Percentiles rank a stretch among this genome's conserved stretches.
phyloP scores from a whole-genome alignment of 2,113 vertebrate genomes.

The Gasterosteus nipponicus region DNA sequence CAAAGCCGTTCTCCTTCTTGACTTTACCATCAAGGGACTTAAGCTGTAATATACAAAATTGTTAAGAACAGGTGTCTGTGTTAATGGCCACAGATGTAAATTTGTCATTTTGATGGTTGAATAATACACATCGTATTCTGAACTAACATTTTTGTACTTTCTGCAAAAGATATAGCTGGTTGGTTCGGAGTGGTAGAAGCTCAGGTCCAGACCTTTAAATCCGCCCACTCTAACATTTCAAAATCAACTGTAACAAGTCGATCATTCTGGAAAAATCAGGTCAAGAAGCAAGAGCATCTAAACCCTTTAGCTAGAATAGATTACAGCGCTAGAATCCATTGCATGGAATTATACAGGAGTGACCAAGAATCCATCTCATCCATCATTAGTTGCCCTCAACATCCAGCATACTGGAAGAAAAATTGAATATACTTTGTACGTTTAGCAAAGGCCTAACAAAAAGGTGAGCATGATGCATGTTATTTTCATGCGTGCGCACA shows the following conservation, averaged over 20 bases:
- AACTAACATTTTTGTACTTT: neutral
- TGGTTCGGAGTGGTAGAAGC: neutral
- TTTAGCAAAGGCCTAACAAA: neutral
- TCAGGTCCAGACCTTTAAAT: neutral
- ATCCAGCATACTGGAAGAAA: neutral
- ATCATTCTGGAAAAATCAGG: neutral
- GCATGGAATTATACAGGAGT: neutral
- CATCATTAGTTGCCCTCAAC: neutral
- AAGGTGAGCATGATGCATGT: no score
- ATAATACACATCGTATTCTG: neutral
- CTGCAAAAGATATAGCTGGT: neutral
- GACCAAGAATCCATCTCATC: neutral
- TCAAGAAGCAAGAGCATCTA: neutral
- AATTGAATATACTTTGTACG: neutral
- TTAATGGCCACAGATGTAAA: neutral
- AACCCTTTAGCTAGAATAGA: neutral
- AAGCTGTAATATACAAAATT: conserved; percentile 46
- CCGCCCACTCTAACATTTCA: no score
- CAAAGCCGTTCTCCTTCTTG: conserved; percentile 97
- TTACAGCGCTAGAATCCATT: neutral
- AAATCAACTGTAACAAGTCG: neutral
- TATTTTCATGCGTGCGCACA: no score
- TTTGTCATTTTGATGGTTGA: neutral
- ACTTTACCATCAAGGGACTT: conserved; percentile 85
- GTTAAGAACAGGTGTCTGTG: no score